These are phyloP conservation scores for Antedon bifida DNA, from an alignment of 35 echinoderm and acorn worm species.

Conservation along the genomic window DNA sequence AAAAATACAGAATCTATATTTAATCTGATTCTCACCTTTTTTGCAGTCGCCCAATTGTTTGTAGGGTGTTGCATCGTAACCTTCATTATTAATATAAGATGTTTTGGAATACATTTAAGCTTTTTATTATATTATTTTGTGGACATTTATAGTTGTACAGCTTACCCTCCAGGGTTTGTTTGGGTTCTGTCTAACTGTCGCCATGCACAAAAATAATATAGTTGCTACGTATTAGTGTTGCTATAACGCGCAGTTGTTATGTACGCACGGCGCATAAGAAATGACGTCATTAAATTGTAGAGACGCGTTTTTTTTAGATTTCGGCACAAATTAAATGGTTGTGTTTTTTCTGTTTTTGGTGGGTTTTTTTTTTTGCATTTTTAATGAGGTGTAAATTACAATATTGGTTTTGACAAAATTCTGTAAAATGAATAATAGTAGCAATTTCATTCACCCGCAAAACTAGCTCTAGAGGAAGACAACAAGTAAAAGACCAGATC, in stretches of 20 bases:
- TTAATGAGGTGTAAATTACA: too few species aligned
- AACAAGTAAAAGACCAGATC: too few species aligned
- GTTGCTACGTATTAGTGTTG: background rate
- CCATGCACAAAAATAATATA: background rate
- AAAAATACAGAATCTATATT: too few species aligned
- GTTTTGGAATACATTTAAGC: background rate
- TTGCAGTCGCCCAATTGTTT: background rate
- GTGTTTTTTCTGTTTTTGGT: too few species aligned
- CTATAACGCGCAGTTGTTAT: background rate
- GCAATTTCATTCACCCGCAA: too few species aligned
- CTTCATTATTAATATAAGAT: background rate
- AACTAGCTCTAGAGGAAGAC: too few species aligned
- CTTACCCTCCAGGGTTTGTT: background rate
- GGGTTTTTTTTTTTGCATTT: too few species aligned
- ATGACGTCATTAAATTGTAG: too few species aligned
- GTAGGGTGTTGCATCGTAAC: background rate
- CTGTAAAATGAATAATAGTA: too few species aligned
- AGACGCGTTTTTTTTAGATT: too few species aligned
- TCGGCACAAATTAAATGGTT: too few species aligned
- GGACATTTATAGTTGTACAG: background rate
- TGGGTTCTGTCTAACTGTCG: background rate
- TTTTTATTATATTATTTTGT: background rate
- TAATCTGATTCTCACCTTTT: background rate
- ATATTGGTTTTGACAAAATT: too few species aligned
- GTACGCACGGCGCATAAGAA: background rate